phyloP scores from a whole-genome alignment of 2,113 vertebrate species.

The Erythrolamprus reginae region DNA sequence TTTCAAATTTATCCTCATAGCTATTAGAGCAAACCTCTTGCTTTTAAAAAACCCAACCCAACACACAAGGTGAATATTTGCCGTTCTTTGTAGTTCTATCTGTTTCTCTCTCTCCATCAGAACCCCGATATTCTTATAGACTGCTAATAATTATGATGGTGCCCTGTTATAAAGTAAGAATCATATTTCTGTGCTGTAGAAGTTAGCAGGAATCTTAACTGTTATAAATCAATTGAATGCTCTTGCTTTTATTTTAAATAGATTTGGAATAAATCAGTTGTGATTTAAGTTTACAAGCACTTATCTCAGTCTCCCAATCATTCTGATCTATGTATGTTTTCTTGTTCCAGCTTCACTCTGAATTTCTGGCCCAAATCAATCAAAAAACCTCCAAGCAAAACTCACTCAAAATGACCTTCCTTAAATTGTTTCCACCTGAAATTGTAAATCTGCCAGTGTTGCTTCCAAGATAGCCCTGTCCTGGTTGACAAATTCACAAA shows the following conservation, averaged over 20 bases:
- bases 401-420: constrained; percentile 30
- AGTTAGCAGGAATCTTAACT: constrained; percentile 12
- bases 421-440: constrained; percentile 31
- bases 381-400: constrained; percentile 3
- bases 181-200: background rate
- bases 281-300: constrained; percentile 12
- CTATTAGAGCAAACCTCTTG: background rate
- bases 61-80: background rate
- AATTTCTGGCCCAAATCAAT: background rate
- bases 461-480: constrained; percentile 14
- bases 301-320: background rate
- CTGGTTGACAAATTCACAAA: constrained; percentile 23
- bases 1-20: background rate
- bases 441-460: constrained; percentile 21
- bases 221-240: background rate
- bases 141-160: background rate
- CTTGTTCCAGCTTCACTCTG: background rate
- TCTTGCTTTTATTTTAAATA: background rate
- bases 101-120: background rate
- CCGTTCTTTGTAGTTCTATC: background rate
- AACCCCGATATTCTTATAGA: background rate
- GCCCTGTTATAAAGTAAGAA: background rate
- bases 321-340: background rate
- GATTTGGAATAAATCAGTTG: background rate
- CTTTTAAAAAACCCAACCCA: background rate